These are phyloP conservation scores for Acestrorhynchus altus DNA, from an alignment of 2,797 vertebrate species.

Conservation along the genomic window DNA sequence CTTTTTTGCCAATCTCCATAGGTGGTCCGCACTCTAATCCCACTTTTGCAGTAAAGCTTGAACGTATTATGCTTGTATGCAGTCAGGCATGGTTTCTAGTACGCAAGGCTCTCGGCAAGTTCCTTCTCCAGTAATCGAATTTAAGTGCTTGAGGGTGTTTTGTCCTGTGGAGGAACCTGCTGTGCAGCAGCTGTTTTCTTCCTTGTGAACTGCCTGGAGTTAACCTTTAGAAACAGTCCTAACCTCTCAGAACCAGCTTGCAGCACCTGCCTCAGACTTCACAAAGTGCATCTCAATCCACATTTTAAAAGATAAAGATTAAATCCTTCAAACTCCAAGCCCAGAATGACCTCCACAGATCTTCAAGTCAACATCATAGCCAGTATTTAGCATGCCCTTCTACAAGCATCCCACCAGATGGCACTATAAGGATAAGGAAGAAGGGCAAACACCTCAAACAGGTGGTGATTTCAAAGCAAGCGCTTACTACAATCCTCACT, in stretches of 20 bases:
- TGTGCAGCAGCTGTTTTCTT: conserved; percentile 43
- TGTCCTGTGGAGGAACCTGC: conserved; percentile 44
- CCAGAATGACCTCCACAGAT: background rate
- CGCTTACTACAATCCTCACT: background rate
- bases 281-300: background rate
- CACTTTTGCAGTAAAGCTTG: background rate
- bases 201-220: conserved; percentile 1
- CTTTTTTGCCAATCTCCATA: background rate
- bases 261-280: background rate
- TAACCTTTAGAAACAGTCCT: conserved; percentile 14
- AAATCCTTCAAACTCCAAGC: background rate
- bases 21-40: background rate
- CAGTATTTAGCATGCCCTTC: background rate
- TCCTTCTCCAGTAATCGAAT: conserved; percentile 3
- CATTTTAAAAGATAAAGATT: background rate
- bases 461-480: conserved; percentile 12
- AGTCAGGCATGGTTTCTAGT: background rate
- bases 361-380: background rate
- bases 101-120: background rate
- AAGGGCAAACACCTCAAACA: conserved; percentile 13
- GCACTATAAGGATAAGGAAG: conserved; percentile 27
- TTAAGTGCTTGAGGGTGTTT: conserved; percentile 18
- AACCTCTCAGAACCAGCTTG: background rate
- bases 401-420: conserved; percentile 40
- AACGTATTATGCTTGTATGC: background rate